These are phyloP conservation scores for Ricordea florida DNA, from an alignment of 92 coral and sea anemone species.

Conservation along the genomic window DNA sequence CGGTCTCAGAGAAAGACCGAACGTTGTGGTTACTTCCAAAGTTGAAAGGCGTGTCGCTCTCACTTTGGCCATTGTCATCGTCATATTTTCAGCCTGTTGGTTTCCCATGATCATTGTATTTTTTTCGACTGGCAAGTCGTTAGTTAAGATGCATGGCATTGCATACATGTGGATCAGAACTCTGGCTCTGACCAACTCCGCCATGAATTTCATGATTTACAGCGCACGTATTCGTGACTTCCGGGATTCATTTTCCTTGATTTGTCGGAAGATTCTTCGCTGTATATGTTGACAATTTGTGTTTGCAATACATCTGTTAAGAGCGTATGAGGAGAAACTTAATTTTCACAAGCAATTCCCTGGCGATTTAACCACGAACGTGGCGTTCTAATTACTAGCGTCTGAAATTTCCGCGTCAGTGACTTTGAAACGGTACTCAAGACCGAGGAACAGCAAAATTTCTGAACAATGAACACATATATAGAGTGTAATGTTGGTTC, in stretches of 20 bases:
- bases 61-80: constrained; percentile 46
- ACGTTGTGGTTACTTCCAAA: not conserved
- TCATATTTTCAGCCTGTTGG: constrained; percentile 33
- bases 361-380: too few relatives aligned
- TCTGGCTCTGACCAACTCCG: constrained; percentile 44
- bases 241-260: constrained; percentile 17
- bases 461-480: too few relatives aligned
- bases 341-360: too few relatives aligned
- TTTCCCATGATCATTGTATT: constrained; percentile 35
- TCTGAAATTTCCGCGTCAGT: too few relatives aligned
- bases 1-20: not conserved
- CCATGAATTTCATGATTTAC: constrained; percentile 59
- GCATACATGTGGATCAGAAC: constrained; percentile 69
- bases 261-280: constrained; percentile 15
- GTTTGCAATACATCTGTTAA: too few relatives aligned
- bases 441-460: too few relatives aligned
- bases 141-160: constrained; percentile 35
- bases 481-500: too few relatives aligned
- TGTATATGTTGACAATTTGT: not conserved
- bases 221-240: constrained; percentile 44
- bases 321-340: too few relatives aligned
- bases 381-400: too few relatives aligned
- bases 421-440: too few relatives aligned
- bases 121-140: constrained; percentile 24
- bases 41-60: constrained; percentile 44